These are phyloP conservation scores for Sinocyclocheilus grahami DNA, from an alignment of 2,113 vertebrate species.

Conservation along the genomic window DNA sequence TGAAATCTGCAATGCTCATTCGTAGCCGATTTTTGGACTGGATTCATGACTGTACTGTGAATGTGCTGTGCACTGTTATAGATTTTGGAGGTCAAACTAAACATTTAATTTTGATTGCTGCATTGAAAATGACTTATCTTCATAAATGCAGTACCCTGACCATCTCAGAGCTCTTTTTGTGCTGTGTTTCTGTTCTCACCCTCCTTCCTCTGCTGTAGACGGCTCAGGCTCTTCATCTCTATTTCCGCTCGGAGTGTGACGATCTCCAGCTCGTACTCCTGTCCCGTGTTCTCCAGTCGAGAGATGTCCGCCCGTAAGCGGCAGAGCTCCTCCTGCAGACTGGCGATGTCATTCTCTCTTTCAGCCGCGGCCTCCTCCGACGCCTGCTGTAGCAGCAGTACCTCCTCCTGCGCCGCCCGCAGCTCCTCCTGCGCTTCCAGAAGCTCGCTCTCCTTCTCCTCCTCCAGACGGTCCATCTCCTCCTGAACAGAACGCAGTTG, in stretches of 20 bases:
- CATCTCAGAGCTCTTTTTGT: not conserved
- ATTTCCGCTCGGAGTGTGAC: slow-evolving; percentile 85
- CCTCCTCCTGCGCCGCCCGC: slow-evolving; percentile 78
- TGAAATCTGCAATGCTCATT: not conserved
- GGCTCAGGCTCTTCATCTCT: slow-evolving; percentile 79
- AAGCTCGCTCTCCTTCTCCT: slow-evolving; percentile 83
- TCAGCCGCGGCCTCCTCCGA: slow-evolving; percentile 81
- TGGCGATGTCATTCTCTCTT: slow-evolving; percentile 86
- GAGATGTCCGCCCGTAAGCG: slow-evolving; percentile 81
- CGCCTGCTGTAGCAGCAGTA: slow-evolving; percentile 78
- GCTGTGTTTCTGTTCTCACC: not conserved
- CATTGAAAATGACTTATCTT: not conserved
- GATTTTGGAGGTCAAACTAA: too few relatives aligned
- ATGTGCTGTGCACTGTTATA: not conserved
- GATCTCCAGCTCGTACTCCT: slow-evolving; percentile 86
- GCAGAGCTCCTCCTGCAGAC: slow-evolving; percentile 85
- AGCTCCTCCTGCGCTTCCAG: slow-evolving; percentile 80
- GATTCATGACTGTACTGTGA: not conserved
- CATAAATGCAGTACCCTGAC: not conserved
- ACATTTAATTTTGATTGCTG: too few relatives aligned
- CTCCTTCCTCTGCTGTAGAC: slow-evolving; percentile 70
- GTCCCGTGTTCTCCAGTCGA: slow-evolving; percentile 75
- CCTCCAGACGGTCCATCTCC: slow-evolving; percentile 84
- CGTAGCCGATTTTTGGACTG: not conserved
- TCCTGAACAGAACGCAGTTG: slow-evolving; percentile 83